Evolutionary conservation across 2,113 vertebrate species (phyloP).

Genomic region (Alethe castanea): DNA sequence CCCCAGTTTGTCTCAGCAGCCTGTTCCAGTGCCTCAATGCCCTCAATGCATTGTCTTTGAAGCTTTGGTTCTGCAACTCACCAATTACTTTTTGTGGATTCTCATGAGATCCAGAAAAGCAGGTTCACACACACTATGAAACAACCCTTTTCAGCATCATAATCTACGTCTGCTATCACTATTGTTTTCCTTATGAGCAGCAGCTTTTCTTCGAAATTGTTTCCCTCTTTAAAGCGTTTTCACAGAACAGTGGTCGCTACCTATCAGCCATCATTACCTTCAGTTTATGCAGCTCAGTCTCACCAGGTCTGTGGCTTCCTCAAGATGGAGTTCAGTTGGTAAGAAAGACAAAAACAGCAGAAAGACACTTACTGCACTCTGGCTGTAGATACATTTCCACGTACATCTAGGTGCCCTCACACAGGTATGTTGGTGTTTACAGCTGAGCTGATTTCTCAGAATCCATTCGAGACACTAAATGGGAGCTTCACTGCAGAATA

Average conservation of each 20-base stretch:
- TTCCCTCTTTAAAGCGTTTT: not conserved
- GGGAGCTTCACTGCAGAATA: not conserved
- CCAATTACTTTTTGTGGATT: not conserved
- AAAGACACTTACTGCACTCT: not conserved
- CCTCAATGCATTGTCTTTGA: not conserved
- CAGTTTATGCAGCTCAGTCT: not conserved
- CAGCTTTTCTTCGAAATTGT: not conserved
- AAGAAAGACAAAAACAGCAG: not conserved
- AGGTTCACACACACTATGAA: not conserved
- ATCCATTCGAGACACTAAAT: not conserved
- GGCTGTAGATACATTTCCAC: not conserved
- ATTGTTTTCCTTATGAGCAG: not conserved
- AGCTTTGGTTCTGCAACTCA: not conserved
- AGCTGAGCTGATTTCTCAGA: not conserved
- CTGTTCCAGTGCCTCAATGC: not conserved
- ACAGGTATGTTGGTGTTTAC: not conserved
- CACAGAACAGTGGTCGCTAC: rapidly evolving
- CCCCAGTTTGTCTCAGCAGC: not conserved
- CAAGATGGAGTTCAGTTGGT: not conserved
- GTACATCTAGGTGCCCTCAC: not conserved
- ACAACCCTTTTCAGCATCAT: not conserved
- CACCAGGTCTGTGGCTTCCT: not conserved
- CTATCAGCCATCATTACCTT: not conserved
- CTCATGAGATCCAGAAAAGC: not conserved
- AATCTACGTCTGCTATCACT: not conserved